Evolutionary conservation across 2,888 invertebrate species (phyloP).

Genomic region (Fragum sueziense): DNA sequence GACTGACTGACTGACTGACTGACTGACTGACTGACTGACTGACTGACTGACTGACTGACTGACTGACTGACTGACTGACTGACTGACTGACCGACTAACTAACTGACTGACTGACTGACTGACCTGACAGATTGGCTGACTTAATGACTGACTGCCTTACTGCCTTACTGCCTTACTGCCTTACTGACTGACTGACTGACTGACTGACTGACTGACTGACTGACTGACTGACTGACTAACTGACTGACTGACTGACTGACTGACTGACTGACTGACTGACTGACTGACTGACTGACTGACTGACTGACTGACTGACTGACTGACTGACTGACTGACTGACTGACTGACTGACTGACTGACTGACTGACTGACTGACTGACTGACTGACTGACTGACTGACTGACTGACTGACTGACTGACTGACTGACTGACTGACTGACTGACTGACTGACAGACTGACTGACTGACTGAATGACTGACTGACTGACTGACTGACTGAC

Average conservation of each 20-base stretch:
- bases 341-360: slow-evolving; percentile 13
- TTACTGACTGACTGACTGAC: slow-evolving; percentile 14
- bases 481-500: slow-evolving; percentile 12
- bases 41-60: slow-evolving; percentile 8
- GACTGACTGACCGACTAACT: too few relatives aligned
- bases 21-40: slow-evolving; percentile 17
- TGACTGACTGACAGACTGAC: neutral
- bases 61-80: slow-evolving; percentile 13
- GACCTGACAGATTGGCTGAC: too few relatives aligned
- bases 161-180: neutral
- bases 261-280: slow-evolving; percentile 5
- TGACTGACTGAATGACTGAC: neutral
- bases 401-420: neutral
- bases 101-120: too few relatives aligned
- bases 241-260: slow-evolving; percentile 10
- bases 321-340: slow-evolving; percentile 15
- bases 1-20: slow-evolving; percentile 8
- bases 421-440: neutral
- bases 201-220: slow-evolving; percentile 8
- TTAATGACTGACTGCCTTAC: neutral
- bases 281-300: neutral
- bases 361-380: slow-evolving; percentile 14
- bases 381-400: neutral
- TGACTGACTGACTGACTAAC: slow-evolving; percentile 4
- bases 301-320: slow-evolving; percentile 5